A percentile compares a stretch with the other conserved stretches of the same genome.
Evolutionary conservation across 2,888 invertebrate species (phyloP).

Genomic region (Xestoiulus laeticollis): DNA sequence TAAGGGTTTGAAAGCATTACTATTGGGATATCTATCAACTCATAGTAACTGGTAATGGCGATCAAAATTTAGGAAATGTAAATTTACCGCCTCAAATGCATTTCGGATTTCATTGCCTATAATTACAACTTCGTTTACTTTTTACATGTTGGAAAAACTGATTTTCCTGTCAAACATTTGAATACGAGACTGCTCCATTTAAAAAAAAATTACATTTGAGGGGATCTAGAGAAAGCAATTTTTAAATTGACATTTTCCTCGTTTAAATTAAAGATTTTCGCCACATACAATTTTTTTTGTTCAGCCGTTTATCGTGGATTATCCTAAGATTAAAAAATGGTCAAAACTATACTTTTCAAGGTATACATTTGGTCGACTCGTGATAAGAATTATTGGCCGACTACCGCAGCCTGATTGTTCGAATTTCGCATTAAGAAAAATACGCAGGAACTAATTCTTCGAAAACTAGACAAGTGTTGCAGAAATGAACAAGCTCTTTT

Average conservation of each 20-base stretch:
- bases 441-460: not conserved
- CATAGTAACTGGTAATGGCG: not conserved
- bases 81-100: not conserved
- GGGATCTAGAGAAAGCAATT: not conserved
- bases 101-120: not conserved
- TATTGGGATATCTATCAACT: not conserved
- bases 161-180: not conserved
- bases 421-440: not conserved
- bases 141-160: not conserved
- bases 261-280: not conserved
- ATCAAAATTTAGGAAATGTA: not conserved
- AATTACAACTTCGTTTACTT: not conserved
- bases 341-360: not conserved
- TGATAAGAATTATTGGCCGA: not conserved
- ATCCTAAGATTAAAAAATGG: not conserved
- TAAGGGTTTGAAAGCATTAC: not conserved
- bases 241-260: not conserved
- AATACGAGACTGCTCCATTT: not conserved
- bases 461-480: not conserved
- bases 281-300: not conserved
- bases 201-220: not conserved
- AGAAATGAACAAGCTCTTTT: slow-evolving; percentile 4
- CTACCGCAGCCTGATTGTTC: not conserved
- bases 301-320: not conserved
- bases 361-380: not conserved